A percentile compares a stretch with the other conserved stretches of the same genome.
Conservation (phyloP, 2,797 vertebrate species). For the Orestias chungarensis region DNA sequence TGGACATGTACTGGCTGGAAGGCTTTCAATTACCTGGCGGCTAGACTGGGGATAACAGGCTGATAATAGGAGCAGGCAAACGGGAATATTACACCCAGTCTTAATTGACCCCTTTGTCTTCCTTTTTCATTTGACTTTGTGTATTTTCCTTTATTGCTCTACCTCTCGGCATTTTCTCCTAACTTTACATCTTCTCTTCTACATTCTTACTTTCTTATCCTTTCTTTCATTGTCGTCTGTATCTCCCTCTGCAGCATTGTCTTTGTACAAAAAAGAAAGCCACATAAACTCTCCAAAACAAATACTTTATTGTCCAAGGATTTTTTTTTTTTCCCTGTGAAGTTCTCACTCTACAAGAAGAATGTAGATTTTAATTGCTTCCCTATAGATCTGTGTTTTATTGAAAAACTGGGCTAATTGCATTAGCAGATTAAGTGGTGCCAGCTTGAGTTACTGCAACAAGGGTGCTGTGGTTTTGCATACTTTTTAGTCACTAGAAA, state of each 20-base stretch:
- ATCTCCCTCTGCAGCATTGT: neutral
- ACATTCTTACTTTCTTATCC: neutral
- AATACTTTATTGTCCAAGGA: constrained; percentile 43
- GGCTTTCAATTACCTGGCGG: too few species aligned
- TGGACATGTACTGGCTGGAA: too few species aligned
- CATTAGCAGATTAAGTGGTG: constrained; percentile 57
- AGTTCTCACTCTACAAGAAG: constrained; percentile 56
- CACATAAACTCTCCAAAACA: constrained; percentile 39
- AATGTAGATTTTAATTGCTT: constrained; percentile 76
- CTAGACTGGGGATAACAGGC: too few species aligned
- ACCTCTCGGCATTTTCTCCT: neutral
- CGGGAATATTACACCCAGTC: too few species aligned
- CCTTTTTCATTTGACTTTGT: neutral
- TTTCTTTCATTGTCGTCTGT: neutral
- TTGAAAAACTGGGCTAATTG: constrained; percentile 76
- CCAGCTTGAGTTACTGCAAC: constrained; percentile 51
- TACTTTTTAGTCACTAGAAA: neutral
- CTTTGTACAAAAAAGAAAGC: constrained; percentile 37
- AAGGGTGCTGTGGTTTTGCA: constrained; percentile 12
- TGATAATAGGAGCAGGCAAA: too few species aligned
- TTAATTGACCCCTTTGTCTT: neutral
- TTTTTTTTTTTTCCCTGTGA: constrained; percentile 41
- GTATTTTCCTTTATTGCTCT: neutral
- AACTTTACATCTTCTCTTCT: neutral
- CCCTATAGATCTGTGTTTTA: constrained; percentile 72